A percentile compares a stretch with the other conserved stretches of the same genome.
Evolutionary conservation across 2,113 vertebrate genomes (phyloP).

Genomic region (Stigmatopora argus): DNA sequence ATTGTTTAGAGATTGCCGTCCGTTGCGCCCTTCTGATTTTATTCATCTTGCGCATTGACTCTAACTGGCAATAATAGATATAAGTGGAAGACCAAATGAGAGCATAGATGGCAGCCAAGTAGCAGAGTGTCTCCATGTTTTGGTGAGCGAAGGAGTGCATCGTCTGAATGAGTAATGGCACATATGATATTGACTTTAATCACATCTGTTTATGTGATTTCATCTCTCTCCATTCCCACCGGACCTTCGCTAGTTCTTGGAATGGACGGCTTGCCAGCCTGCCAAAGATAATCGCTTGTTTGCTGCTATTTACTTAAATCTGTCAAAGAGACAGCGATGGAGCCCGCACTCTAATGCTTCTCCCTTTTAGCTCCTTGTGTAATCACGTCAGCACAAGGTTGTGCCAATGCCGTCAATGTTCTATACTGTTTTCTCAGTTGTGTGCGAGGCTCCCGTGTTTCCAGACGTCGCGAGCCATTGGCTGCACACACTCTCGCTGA

Average conservation of each 20-base stretch:
- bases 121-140: slow-evolving; percentile 26
- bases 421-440: slow-evolving; percentile 55
- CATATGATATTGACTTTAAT: slow-evolving; percentile 71
- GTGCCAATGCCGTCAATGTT: slow-evolving; percentile 42
- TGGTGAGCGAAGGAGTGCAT: slow-evolving; percentile 36
- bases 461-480: slow-evolving; percentile 34
- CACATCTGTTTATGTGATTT: slow-evolving; percentile 72
- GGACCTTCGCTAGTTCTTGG: slow-evolving; percentile 64
- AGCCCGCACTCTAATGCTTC: slow-evolving; percentile 53
- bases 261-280: slow-evolving; percentile 48
- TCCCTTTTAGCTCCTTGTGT: slow-evolving; percentile 40
- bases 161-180: slow-evolving; percentile 61
- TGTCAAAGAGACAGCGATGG: slow-evolving; percentile 65
- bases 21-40: slow-evolving; percentile 9
- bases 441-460: slow-evolving; percentile 43
- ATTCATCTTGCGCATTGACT: slow-evolving; percentile 7
- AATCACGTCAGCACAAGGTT: slow-evolving; percentile 31
- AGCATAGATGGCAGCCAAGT: slow-evolving; percentile 7
- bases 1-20: slow-evolving; percentile 12
- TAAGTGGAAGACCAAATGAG: slow-evolving; percentile 8
- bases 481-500: slow-evolving; percentile 7
- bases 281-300: slow-evolving; percentile 72
- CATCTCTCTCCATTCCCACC: slow-evolving; percentile 55
- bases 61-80: neutral
- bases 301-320: slow-evolving; percentile 72